Conservation (phyloP, 2,113 vertebrate genomes). For the Panthera tigris region DNA sequence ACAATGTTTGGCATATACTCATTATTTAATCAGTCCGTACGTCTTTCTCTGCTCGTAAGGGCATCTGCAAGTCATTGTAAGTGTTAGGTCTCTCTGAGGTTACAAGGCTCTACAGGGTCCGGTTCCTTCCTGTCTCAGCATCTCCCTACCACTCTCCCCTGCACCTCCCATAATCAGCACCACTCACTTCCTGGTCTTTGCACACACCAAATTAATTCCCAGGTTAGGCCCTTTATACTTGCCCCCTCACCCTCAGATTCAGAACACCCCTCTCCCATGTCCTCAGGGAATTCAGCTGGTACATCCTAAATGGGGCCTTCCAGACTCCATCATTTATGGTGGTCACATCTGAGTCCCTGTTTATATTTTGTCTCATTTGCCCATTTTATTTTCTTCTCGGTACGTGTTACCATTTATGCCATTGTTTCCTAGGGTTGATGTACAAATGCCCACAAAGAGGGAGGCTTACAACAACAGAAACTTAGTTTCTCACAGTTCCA, state of each 20-base stretch:
- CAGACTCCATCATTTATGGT: not conserved
- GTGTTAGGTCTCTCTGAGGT: not conserved
- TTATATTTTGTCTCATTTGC: not conserved
- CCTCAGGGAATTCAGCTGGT: accelerated
- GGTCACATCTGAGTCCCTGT: not conserved
- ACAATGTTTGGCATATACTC: not conserved
- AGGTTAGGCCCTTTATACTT: not conserved
- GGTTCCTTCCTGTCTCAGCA: not conserved
- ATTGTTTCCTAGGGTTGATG: not conserved
- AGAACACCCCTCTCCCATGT: not conserved
- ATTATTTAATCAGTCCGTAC: too few relatives aligned
- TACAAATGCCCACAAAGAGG: not conserved
- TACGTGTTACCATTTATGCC: not conserved
- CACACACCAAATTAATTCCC: not conserved
- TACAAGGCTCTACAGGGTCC: not conserved
- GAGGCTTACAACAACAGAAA: not conserved
- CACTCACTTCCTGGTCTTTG: not conserved
- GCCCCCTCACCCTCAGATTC: too few relatives aligned
- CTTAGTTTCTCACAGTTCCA: too few relatives aligned
- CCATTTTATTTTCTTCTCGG: not conserved
- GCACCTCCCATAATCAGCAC: not conserved
- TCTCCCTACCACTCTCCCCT: too few relatives aligned
- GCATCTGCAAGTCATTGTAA: not conserved
- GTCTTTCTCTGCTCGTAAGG: not conserved
- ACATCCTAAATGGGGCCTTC: not conserved